phyloP scores from a whole-genome alignment of 30 jellyfish, hydroid and myxozoan species.

The Aurelia aurita region DNA sequence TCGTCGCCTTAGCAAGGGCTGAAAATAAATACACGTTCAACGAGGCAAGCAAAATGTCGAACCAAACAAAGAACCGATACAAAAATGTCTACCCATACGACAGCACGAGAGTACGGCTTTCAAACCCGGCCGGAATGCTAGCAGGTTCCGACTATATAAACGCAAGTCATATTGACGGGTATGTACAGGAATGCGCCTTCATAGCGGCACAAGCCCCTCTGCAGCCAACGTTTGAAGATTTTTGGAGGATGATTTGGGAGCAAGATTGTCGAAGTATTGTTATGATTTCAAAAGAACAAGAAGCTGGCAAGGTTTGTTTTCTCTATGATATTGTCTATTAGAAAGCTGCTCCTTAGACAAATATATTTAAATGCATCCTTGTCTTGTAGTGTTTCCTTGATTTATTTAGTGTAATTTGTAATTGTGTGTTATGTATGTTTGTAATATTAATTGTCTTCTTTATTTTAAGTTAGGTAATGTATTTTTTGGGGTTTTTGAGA shows the following conservation, averaged over 20 bases:
- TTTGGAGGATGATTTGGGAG: conserved; percentile 99
- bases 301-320: conserved; percentile 80
- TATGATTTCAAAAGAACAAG: conserved; percentile 90
- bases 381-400: no score
- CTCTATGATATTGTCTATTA: neutral
- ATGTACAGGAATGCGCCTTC: conserved; percentile 71
- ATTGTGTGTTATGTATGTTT: neutral
- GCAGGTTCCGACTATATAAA: conserved; percentile 94
- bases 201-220: conserved; percentile 99
- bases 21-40: conserved; percentile 67
- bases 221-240: conserved; percentile 84
- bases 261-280: conserved; percentile 87
- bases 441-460: no score
- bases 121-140: conserved; percentile 54
- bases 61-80: conserved; percentile 90
- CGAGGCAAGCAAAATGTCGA: conserved; percentile 83
- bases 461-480: no score
- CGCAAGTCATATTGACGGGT: conserved; percentile 91
- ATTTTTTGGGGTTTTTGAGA: no score
- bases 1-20: conserved; percentile 85
- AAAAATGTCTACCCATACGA: conserved; percentile 97
- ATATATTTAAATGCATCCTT: no score
- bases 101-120: conserved; percentile 81
- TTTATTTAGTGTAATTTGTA: neutral
- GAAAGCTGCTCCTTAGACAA: no score